A percentile compares a stretch with the other conserved stretches of the same genome.
These are phyloP conservation scores for Ptilonorhynchus violaceus DNA, from an alignment of 2,113 vertebrate genomes.

Conservation along the genomic window DNA sequence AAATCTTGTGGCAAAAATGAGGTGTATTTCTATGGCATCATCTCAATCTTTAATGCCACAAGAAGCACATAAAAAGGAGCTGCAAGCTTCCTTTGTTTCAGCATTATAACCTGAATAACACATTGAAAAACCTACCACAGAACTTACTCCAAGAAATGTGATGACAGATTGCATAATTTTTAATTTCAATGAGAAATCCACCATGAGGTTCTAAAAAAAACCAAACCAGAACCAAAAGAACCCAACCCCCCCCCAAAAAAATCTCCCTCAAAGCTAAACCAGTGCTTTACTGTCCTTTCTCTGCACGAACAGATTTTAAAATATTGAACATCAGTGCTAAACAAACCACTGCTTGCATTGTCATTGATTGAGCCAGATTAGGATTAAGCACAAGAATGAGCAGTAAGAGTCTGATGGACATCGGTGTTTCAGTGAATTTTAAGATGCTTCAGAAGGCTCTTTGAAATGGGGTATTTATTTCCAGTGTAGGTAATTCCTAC, in stretches of 20 bases:
- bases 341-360: background rate
- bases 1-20: background rate
- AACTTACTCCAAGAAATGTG: background rate
- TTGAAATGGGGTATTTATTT: background rate
- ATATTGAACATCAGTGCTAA: background rate
- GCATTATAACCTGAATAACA: background rate
- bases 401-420: background rate
- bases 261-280: background rate
- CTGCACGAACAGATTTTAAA: background rate
- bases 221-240: background rate
- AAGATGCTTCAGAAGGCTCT: background rate
- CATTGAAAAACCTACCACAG: background rate
- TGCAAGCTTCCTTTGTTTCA: background rate
- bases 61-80: background rate
- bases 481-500: background rate
- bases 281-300: background rate
- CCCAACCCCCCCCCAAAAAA: accelerated
- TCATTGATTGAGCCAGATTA: background rate
- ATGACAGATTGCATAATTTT: background rate
- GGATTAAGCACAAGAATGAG: background rate
- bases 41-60: background rate
- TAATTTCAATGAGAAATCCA: background rate
- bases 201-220: background rate
- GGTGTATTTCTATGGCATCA: background rate
- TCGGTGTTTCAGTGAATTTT: background rate